Evolutionary conservation across 2,888 invertebrate genomes (phyloP).

Genomic region (Zelleria hepariella): DNA sequence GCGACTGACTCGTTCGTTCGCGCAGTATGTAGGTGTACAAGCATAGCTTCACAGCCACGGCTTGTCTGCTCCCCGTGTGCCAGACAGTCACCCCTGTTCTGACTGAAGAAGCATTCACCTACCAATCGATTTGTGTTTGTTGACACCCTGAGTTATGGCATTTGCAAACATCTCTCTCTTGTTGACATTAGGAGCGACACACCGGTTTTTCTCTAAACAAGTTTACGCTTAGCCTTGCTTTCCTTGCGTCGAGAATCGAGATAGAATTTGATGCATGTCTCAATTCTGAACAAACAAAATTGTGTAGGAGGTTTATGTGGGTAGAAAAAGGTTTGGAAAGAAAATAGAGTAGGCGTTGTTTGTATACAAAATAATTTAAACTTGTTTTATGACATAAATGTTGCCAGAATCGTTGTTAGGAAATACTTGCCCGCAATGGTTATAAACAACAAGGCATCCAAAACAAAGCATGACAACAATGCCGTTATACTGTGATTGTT

Average conservation of each 20-base stretch:
- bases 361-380: not conserved
- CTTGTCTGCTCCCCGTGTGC: constrained; percentile 51
- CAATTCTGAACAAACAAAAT: not conserved
- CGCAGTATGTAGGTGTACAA: constrained; percentile 32
- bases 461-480: not conserved
- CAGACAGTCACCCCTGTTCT: constrained; percentile 58
- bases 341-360: constrained; percentile 2
- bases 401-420: not conserved
- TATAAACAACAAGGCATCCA: not conserved
- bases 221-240: not conserved
- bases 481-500: not conserved
- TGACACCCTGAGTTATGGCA: not conserved
- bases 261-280: not conserved
- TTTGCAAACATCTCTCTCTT: not conserved
- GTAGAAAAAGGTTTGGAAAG: not conserved
- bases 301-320: constrained; percentile 1
- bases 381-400: not conserved
- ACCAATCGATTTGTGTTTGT: constrained; percentile 5
- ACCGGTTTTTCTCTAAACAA: not conserved
- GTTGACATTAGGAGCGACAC: not conserved
- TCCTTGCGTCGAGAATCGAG: not conserved
- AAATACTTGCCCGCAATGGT: not conserved
- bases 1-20: constrained; percentile 32
- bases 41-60: constrained; percentile 48
- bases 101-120: constrained; percentile 31